A percentile compares a stretch with the other conserved stretches of the same genome.
Evolutionary conservation across 1,140 invertebrate species (phyloP).

Genomic region (Leptestheria dahalacensis): DNA sequence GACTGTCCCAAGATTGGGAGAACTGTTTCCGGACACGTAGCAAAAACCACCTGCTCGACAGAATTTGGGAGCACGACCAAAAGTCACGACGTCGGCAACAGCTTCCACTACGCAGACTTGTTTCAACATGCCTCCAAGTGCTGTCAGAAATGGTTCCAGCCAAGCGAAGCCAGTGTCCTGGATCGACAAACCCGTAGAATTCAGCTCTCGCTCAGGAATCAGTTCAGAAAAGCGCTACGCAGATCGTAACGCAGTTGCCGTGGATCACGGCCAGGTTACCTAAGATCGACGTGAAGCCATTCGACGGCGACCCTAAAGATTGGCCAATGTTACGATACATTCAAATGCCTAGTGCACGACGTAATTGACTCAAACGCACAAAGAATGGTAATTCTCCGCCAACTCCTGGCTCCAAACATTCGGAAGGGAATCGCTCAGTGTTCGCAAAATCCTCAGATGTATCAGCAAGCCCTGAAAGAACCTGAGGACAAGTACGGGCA

Average conservation of each 20-base stretch:
- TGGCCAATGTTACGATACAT: neutral
- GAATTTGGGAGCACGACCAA: too few relatives aligned
- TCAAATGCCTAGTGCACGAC: conserved; percentile 3
- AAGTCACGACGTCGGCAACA: too few relatives aligned
- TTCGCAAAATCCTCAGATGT: neutral
- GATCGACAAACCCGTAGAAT: neutral
- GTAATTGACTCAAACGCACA: neutral
- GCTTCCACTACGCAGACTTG: neutral
- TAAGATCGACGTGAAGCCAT: neutral
- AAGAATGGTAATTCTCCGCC: neutral
- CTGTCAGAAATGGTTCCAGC: too few relatives aligned
- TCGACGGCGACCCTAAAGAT: conserved; percentile 4
- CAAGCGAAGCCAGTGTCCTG: too few relatives aligned
- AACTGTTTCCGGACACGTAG: too few relatives aligned
- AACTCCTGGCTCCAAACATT: neutral
- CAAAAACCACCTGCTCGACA: too few relatives aligned
- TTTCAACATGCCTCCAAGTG: too few relatives aligned
- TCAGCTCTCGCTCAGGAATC: neutral
- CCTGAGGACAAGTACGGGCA: conserved; percentile 4
- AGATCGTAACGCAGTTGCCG: neutral
- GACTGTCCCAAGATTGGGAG: too few relatives aligned
- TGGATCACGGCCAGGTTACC: neutral
- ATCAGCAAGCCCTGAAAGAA: neutral
- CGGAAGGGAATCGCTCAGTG: neutral
- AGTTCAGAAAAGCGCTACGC: too few relatives aligned